Conservation (phyloP, 2,797 vertebrate species). For the Coregonus suidteri region DNA sequence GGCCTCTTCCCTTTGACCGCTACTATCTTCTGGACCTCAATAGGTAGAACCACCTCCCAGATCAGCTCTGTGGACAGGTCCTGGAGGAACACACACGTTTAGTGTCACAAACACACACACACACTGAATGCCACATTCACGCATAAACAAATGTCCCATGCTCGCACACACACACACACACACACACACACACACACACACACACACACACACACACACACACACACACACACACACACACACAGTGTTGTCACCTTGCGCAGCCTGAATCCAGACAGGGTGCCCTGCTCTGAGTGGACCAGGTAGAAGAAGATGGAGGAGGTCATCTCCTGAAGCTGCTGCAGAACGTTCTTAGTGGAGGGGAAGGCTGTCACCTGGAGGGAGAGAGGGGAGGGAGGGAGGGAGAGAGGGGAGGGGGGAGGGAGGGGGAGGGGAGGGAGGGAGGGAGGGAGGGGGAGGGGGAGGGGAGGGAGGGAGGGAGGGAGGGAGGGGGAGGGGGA, state of each 20-base stretch:
- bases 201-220: too few species aligned
- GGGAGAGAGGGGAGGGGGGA: too few species aligned
- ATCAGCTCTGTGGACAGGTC: conserved; percentile 90
- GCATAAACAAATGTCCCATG: too few species aligned
- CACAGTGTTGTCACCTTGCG: conserved; percentile 76
- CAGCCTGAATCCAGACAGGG: conserved; percentile 88
- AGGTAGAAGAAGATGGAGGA: conserved; percentile 92
- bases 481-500: conserved; percentile 64
- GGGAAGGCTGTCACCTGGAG: conserved; percentile 92
- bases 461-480: too few species aligned
- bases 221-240: background rate
- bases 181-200: background rate
- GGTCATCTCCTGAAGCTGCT: conserved; percentile 90
- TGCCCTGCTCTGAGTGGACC: conserved; percentile 85
- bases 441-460: too few species aligned
- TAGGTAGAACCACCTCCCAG: conserved; percentile 89
- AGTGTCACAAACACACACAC: background rate
- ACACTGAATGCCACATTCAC: background rate
- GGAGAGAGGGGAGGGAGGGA: background rate
- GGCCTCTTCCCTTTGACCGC: conserved; percentile 89
- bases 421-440: conserved; percentile 70
- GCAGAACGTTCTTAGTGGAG: conserved; percentile 90
- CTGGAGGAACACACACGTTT: conserved; percentile 53
- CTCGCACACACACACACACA: too few species aligned
- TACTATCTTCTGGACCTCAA: conserved; percentile 88